These are phyloP conservation scores for Cosmorhoe ocellata DNA, from an alignment of 2,888 invertebrate species.

Conservation along the genomic window DNA sequence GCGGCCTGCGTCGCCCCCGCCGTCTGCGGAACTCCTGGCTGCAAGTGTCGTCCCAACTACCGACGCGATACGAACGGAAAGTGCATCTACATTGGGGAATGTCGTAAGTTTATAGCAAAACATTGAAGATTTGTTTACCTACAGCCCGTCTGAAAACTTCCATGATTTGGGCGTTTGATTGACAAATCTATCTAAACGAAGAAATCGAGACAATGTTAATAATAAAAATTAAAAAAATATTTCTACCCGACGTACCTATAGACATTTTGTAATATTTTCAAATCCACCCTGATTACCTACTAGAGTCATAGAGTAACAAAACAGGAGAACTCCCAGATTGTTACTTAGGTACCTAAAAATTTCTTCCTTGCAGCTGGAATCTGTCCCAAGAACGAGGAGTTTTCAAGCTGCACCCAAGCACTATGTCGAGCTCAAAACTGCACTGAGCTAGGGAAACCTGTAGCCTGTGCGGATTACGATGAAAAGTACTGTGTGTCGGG, in stretches of 20 bases:
- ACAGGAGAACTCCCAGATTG: no score
- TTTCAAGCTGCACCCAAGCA: constrained; percentile 26
- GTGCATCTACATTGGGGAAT: constrained; percentile 22
- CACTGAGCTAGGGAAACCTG: neutral
- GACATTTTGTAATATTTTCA: no score
- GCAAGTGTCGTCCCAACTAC: constrained; percentile 16
- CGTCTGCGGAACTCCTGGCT: constrained; percentile 11
- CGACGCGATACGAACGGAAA: constrained; percentile 11
- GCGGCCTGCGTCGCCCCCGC: constrained; percentile 2
- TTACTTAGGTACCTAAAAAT: no score
- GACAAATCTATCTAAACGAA: no score
- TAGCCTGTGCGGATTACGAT: neutral
- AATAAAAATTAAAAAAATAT: no score
- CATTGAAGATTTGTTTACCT: no score
- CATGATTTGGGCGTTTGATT: no score
- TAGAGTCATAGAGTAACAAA: no score
- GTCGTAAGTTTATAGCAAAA: constrained; percentile 17
- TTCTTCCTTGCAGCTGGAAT: constrained; percentile 11
- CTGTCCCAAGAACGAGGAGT: constrained; percentile 20
- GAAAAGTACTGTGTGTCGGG: neutral
- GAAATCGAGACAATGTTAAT: no score
- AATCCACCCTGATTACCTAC: no score
- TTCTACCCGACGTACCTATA: no score
- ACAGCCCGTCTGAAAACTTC: no score
- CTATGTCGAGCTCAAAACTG: constrained; percentile 25